Base-by-base conservation (phyloP, 2,797 vertebrate genomes). In the Emydoidea blandingii region DNA sequence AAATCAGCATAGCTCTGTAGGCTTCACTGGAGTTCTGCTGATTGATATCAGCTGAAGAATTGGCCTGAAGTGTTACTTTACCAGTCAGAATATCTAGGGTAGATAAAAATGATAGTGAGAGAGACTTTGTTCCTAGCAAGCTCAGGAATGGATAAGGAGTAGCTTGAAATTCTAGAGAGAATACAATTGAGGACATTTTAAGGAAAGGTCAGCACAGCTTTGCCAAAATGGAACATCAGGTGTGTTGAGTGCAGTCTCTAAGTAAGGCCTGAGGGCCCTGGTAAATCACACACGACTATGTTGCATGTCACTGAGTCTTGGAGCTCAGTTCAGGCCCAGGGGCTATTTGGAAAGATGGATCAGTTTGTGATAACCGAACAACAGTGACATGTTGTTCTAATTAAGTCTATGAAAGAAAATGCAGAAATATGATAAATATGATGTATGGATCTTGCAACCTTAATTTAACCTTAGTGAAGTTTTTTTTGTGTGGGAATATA, bases 391-490 rank as follows among this genome's bases (percentile, higher is more conserved):
- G 83, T 90, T 94, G 49, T 94, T 87, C 86, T 86, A 90, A 94
- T 95, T 80, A 96, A 95, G 86, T 95, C 85, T 92, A 72, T 84
- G 83, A 94, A 95, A 95, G n/a, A 79, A 92, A 62, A 83, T 85
- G 90, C 89, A 94, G 72, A 94, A 89, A 92, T 81, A 86, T 52
- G 95, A 92, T 89, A 96, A 94, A 95, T 96, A 85, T 87, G 47
- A 96, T 94, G 3, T 85, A 84, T 91, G 83, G 96, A 91, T 96
- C 93, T 90, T 86, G 44, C 89, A 97, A 94, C 95, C 96, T 95
- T 94, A 94, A 94, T 87, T 97, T 97, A 94, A 96, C 95, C 94
- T 96, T 93, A 86, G 49, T 94, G 88, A 85, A 84, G 90, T 41
- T 31, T 19, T 25, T 34, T 25, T 23, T 29, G 68, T 53, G 65